Conservation (phyloP, 2,888 invertebrate species). For the Doris montereyensis region DNA sequence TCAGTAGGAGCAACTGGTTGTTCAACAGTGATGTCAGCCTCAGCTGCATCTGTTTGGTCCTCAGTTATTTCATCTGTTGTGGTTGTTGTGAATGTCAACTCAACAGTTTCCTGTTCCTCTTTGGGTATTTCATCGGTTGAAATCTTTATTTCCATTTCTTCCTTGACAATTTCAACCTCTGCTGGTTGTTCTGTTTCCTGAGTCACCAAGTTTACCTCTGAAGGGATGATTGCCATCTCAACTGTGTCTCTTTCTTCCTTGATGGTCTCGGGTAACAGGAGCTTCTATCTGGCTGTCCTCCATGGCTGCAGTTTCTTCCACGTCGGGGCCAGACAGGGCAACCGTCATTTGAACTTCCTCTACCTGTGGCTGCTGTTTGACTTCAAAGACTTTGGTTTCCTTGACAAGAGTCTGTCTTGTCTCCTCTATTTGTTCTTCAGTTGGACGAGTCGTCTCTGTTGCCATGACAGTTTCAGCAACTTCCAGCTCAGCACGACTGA, state of each 20-base stretch:
- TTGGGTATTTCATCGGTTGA: conserved; percentile 53
- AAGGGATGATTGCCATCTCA: conserved; percentile 34
- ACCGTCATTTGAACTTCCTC: conserved; percentile 52
- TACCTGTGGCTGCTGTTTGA: conserved; percentile 40
- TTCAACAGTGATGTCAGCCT: conserved; percentile 50
- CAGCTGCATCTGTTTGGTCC: conserved; percentile 50
- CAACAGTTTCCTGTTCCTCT: conserved; percentile 48
- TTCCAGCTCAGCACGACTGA: conserved; percentile 51
- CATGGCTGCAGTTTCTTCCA: conserved; percentile 43
- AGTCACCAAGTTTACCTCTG: conserved; percentile 50
- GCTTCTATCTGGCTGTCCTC: conserved; percentile 36
- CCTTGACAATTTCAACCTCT: conserved; percentile 46
- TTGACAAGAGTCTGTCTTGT: conserved; percentile 53
- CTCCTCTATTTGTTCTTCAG: conserved; percentile 57
- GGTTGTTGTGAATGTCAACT: conserved; percentile 49
- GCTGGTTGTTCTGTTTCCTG: conserved; percentile 31
- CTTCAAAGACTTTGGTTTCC: conserved; percentile 39
- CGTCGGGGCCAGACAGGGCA: conserved; percentile 48
- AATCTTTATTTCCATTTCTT: conserved; percentile 51
- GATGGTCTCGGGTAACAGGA: conserved; percentile 40
- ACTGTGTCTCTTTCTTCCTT: conserved; percentile 50
- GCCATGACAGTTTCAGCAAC: conserved; percentile 42
- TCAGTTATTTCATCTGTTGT: conserved; percentile 49
- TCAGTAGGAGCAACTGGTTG: conserved; percentile 41
- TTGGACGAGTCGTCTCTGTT: conserved; percentile 51